phyloP scores from a whole-genome alignment of 2,888 invertebrate genomes.

The Leucoma salicis region DNA sequence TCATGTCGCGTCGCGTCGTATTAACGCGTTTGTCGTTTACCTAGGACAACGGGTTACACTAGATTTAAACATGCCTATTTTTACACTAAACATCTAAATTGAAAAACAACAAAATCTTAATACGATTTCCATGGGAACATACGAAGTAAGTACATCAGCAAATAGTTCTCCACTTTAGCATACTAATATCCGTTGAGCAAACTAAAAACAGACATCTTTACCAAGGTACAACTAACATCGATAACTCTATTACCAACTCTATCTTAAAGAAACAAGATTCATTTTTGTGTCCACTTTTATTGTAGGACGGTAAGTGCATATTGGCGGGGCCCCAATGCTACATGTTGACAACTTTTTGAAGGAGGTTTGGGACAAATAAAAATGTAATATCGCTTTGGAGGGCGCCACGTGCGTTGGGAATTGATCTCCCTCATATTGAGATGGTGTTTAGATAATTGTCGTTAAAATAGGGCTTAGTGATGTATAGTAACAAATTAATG shows the following conservation, averaged over 20 bases:
- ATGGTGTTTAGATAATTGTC: slow-evolving; percentile 74
- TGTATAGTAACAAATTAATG: slow-evolving; percentile 3
- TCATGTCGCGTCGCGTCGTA: no score
- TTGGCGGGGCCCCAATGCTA: slow-evolving; percentile 44
- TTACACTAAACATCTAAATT: slow-evolving; percentile 22
- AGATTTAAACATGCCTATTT: no score
- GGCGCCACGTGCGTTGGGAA: slow-evolving; percentile 61
- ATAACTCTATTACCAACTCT: slow-evolving; percentile 3
- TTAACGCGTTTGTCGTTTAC: no score
- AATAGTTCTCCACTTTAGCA: slow-evolving; percentile 56
- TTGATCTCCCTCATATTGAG: slow-evolving; percentile 59
- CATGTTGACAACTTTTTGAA: slow-evolving; percentile 75
- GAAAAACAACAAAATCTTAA: slow-evolving; percentile 56
- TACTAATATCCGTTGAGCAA: slow-evolving; percentile 69
- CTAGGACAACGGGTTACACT: no score
- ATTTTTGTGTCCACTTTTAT: slow-evolving; percentile 3
- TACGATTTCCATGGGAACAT: slow-evolving; percentile 64
- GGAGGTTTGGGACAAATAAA: slow-evolving; percentile 73
- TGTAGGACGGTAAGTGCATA: neutral
- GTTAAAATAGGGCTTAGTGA: slow-evolving; percentile 31
- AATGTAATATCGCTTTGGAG: slow-evolving; percentile 66
- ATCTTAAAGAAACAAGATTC: neutral
- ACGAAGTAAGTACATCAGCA: slow-evolving; percentile 60
- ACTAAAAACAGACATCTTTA: slow-evolving; percentile 47
- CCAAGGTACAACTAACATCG: slow-evolving; percentile 27